These are phyloP conservation scores for Nannoperca obscura DNA, from an alignment of 2,797 vertebrate genomes.

Conservation along the genomic window DNA sequence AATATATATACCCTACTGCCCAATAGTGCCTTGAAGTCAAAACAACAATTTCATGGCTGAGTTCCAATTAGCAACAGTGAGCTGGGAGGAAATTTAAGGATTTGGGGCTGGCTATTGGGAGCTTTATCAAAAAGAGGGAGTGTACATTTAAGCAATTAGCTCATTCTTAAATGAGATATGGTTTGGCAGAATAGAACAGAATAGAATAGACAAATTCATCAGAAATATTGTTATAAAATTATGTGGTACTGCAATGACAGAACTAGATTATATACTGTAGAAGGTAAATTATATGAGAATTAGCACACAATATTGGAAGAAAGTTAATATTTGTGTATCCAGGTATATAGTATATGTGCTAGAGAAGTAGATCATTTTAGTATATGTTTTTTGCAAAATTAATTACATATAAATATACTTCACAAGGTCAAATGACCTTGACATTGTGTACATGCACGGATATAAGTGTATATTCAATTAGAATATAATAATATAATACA, in stretches of 20 bases:
- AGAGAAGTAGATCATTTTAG: not conserved
- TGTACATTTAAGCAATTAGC: not conserved
- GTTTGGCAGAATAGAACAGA: not conserved
- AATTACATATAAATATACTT: not conserved
- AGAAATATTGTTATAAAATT: not conserved
- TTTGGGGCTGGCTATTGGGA: not conserved
- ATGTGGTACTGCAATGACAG: not conserved
- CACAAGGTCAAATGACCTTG: not conserved
- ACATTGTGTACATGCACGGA: not conserved
- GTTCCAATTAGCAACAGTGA: not conserved
- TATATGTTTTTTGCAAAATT: not conserved
- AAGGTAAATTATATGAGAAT: not conserved
- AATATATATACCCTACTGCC: not conserved
- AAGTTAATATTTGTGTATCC: not conserved
- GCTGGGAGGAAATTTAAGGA: slow-evolving; percentile 7
- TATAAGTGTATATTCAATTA: not conserved
- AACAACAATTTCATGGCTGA: slow-evolving; percentile 4
- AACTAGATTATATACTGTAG: not conserved
- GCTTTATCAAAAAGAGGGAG: slow-evolving; percentile 13
- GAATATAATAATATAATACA: not conserved
- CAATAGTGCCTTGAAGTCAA: not conserved
- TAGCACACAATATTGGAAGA: not conserved
- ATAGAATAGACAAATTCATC: too few relatives aligned
- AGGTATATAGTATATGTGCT: not conserved
- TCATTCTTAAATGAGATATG: not conserved